Evolutionary conservation across 2,888 invertebrate genomes (phyloP), one percentile per base, ranked within the genome.

Genomic region (Cephalotes varians): DNA sequence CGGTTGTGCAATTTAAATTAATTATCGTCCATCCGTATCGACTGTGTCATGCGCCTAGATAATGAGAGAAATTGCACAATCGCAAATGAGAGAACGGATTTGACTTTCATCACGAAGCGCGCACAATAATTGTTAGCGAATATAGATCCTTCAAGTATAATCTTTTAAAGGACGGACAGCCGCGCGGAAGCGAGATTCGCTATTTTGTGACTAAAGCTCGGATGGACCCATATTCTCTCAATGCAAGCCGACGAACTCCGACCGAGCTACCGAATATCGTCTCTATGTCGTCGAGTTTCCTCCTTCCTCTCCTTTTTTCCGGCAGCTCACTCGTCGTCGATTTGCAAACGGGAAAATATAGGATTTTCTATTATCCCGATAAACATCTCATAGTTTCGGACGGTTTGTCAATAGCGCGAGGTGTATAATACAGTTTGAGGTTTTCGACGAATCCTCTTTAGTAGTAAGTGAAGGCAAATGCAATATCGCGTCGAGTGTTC

Each of bases 281-380:
- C 74, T 77, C 69, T 54, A 31, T 25, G 28, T 69, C 71, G 44
- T 47, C 25, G 15, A 25, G 28, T 34, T 40, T 10, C 65, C 47
- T 18, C 21, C 2, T n/a, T 28, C 0, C 15, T n/a, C 21, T 18
- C 62, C 25, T 62, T 60, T 18, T 40, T 54, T 54, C 34, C 71
- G 56, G 21, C 25, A 58, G 25, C 40, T 37, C 72, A 67, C 28
- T 71, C 65, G n/a, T 81, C 73, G 31, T 37, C 31, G 65, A 28
- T 37, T 65, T 56, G 83, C 51, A 81, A 81, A 49, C 76, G 49
- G 69, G 2, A 86, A 89, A 89, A 87, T 87, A 85, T 76, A 74
- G 82, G 82, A 51, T 86, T 89, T 87, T 89, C 87, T 85, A 85
- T 87, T 86, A 84, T 85, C 60, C 72, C 85, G 87, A 89, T 87